Percentiles rank a stretch among this genome's conserved stretches.
Conservation (phyloP, 2,888 invertebrate species). For the Nymphalis polychloros region DNA sequence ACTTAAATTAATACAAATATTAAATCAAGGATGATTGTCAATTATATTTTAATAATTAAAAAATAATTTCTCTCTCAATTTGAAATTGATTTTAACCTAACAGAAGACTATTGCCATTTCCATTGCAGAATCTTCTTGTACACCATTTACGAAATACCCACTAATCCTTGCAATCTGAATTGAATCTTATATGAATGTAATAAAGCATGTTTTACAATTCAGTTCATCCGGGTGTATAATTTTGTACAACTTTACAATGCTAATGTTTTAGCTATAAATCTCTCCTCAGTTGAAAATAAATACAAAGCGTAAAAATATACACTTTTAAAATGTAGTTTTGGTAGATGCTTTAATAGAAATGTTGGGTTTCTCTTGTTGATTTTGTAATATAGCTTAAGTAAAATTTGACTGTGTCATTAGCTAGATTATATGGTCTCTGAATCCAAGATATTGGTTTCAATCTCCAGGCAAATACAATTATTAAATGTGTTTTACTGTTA, state of each 20-base stretch:
- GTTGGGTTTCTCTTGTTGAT: slow-evolving; percentile 9
- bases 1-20: background rate
- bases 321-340: slow-evolving; percentile 26
- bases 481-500: too few species aligned
- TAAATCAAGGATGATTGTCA: background rate
- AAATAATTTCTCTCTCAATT: slow-evolving; percentile 38
- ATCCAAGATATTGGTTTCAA: too few species aligned
- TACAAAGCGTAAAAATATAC: slow-evolving; percentile 30
- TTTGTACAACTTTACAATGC: slow-evolving; percentile 41
- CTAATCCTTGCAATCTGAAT: slow-evolving; percentile 15
- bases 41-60: slow-evolving; percentile 14
- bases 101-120: slow-evolving; percentile 38
- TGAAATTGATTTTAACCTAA: slow-evolving; percentile 39
- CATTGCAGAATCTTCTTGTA: slow-evolving; percentile 36
- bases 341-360: slow-evolving; percentile 9
- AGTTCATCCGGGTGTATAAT: slow-evolving; percentile 25
- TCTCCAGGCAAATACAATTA: too few species aligned
- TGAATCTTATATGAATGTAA: slow-evolving; percentile 19
- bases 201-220: slow-evolving; percentile 18
- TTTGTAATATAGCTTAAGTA: slow-evolving; percentile 3
- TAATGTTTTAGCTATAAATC: slow-evolving; percentile 45
- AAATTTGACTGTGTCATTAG: too few species aligned
- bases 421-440: too few species aligned
- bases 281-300: slow-evolving; percentile 41
- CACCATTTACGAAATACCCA: slow-evolving; percentile 36